These are phyloP conservation scores for Psittacula derbiana DNA, from an alignment of 2,797 vertebrate genomes.

Conservation along the genomic window DNA sequence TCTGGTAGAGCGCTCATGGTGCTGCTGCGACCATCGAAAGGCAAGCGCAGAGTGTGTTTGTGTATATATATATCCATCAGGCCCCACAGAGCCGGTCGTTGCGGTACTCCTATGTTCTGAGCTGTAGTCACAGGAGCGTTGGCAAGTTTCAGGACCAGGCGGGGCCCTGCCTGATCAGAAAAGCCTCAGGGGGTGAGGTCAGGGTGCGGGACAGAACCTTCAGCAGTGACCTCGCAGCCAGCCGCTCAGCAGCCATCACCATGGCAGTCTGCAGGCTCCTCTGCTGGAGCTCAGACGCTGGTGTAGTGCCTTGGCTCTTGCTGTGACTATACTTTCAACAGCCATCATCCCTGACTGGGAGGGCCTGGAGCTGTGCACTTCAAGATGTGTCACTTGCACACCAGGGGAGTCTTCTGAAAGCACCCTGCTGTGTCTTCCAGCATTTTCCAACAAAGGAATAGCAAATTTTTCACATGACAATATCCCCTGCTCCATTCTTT, in stretches of 20 bases:
- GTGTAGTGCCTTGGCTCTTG: background rate
- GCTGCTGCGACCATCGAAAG: background rate
- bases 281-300: rapidly evolving
- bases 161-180: background rate
- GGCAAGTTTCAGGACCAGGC: too few relatives aligned
- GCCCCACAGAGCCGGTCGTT: background rate
- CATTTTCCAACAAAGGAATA: background rate
- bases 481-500: background rate
- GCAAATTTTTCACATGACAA: rapidly evolving
- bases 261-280: background rate
- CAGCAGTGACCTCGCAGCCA: background rate
- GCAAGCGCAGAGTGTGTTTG: rapidly evolving
- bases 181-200: background rate
- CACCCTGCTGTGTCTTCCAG: background rate
- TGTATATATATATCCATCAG: rapidly evolving
- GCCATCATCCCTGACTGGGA: background rate
- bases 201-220: background rate
- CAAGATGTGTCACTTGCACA: background rate
- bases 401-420: background rate
- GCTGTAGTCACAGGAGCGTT: rapidly evolving
- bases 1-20: background rate
- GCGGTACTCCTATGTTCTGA: background rate
- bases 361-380: too few relatives aligned
- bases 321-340: background rate
- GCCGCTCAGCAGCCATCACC: background rate